These are phyloP conservation scores for Ruditapes philippinarum DNA, from an alignment of 1,140 invertebrate species.

Conservation along the genomic window DNA sequence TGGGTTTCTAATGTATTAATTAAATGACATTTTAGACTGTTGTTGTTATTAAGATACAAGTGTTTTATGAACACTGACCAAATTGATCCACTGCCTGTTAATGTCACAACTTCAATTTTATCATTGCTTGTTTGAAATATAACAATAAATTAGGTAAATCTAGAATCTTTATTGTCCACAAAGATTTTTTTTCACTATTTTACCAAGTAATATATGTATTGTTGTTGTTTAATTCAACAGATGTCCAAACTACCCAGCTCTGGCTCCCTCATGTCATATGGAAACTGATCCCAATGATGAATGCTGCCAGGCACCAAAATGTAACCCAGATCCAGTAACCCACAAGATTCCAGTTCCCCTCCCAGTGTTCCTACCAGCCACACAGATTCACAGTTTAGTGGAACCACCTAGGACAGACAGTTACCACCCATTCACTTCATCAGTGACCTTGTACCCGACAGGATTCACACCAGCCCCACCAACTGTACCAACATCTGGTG, in stretches of 20 bases:
- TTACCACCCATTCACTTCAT: constrained; percentile 52
- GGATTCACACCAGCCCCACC: constrained; percentile 73
- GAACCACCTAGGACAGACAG: constrained; percentile 49
- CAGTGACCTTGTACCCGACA: constrained; percentile 63
- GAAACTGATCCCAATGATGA: constrained; percentile 76
- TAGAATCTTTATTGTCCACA: too few relatives aligned
- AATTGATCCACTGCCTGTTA: too few relatives aligned
- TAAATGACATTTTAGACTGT: too few relatives aligned
- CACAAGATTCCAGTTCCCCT: constrained; percentile 70
- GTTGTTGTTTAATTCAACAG: constrained; percentile 62
- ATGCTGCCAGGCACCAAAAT: constrained; percentile 79
- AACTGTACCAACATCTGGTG: constrained; percentile 43
- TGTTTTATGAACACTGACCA: too few relatives aligned
- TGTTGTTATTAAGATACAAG: too few relatives aligned
- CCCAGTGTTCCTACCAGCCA: constrained; percentile 69
- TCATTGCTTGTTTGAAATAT: too few relatives aligned
- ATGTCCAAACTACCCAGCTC: constrained; percentile 77
- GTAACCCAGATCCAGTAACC: constrained; percentile 73
- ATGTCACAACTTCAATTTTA: too few relatives aligned
- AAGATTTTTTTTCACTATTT: too few relatives aligned
- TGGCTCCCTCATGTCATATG: constrained; percentile 76
- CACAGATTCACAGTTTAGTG: constrained; percentile 63
- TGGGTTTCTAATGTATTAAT: too few relatives aligned
- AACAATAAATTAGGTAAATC: too few relatives aligned
- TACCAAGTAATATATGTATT: too few relatives aligned